Base-by-base conservation (phyloP, 2,797 vertebrate species). In the Bradypus variegatus region DNA sequence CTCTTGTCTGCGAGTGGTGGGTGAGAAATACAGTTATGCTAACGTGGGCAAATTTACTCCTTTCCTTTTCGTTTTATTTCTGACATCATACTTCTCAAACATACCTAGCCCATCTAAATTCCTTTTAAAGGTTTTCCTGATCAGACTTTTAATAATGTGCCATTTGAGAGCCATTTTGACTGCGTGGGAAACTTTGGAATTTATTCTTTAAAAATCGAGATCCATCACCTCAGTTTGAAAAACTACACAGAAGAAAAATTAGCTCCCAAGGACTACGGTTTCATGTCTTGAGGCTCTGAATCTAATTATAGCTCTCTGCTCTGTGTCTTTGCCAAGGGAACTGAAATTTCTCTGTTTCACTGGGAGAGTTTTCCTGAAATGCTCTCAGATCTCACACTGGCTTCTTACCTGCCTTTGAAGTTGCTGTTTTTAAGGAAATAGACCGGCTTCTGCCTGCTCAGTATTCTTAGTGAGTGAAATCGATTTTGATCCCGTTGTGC, bases 311-410 rank as follows among this genome's bases (percentile, higher is more conserved):
- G 58, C 9, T 45, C 55, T 19, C 18, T 55, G 55, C 55, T 55
- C 55, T 55, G 55, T 19, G 55, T 36, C 27, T 69, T 55, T 67
- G 38, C 65, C 62, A 14, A 14, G 83, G 80, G 67, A 86, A 58
- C 25, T 12, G 33, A 29, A 41, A 2, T 3, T 6, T 18, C 50
- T 1, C 38, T 53, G 0, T 50, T 6, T 33, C 13, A 3, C 27
- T 25, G 6, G 60, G 29, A 45, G 10, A 31, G n/a, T 4, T 7
- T 69, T 64, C 87, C 16, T 45, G 50, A 11, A 38, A 15, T 38
- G 64, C 18, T 38, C 21, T n/a, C 16, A 36, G 0, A 18, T 27
- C 65, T 45, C 19, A 18, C 13, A 19, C 1, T 48, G 41, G 60
- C 21, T 48, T 62, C 70, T 50, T 65, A 11, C 3, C 53, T 67